Conservation (phyloP, 92 coral and sea anemone species). For the Phenganax stokvisi region DNA sequence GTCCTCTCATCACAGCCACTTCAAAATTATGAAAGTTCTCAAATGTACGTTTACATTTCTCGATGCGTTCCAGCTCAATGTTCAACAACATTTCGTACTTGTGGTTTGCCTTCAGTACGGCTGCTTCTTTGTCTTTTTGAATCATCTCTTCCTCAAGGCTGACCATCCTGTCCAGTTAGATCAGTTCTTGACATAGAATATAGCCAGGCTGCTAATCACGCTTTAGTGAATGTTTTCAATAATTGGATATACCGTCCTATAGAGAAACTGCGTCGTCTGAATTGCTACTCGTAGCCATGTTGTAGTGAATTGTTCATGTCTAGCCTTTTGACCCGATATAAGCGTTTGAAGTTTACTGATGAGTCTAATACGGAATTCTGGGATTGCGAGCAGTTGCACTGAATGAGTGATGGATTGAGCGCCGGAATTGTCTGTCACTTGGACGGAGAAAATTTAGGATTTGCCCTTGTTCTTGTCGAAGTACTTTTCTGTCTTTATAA, state of each 20-base stretch:
- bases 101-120: constrained; percentile 65
- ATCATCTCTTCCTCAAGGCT: constrained; percentile 32
- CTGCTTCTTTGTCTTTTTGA: constrained; percentile 54
- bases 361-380: not conserved
- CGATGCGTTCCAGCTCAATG: constrained; percentile 69
- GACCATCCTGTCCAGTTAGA: constrained; percentile 16
- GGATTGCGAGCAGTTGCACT: not conserved
- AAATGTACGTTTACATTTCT: constrained; percentile 64
- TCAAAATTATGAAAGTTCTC: constrained; percentile 71
- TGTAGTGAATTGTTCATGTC: not conserved
- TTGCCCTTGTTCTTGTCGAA: not conserved
- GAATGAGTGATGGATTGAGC: not conserved
- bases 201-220: constrained; percentile 44
- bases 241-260: no score
- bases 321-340: constrained; percentile 1
- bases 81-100: constrained; percentile 74
- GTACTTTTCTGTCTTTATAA: not conserved
- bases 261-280: no score
- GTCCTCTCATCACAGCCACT: constrained; percentile 57
- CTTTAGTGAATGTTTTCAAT: not conserved
- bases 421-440: not conserved
- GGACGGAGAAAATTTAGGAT: not conserved
- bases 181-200: constrained; percentile 68
- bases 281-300: not conserved
- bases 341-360: not conserved